Base-by-base conservation (phyloP, 1,140 invertebrate species). In the Drosophila leontia region DNA sequence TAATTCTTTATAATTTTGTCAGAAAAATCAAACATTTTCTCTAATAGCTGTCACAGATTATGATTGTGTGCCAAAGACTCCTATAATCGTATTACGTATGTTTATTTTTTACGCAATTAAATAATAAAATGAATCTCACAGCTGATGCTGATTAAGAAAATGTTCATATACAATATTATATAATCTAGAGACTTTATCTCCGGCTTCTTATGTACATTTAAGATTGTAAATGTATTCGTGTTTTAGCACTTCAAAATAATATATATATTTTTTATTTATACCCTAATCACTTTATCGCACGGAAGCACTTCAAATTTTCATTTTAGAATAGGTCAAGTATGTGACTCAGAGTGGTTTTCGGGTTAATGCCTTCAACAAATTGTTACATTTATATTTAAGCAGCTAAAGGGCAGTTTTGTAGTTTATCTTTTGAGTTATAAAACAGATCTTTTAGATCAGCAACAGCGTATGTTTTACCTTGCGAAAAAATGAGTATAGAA, bases 101-200 rank as follows among this genome's bases (percentile, higher is more conserved):
- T n/a, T n/a, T n/a, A n/a, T 37, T 55, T 55, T 23, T 23, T 19
- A 50, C 26, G 15, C 48, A 32, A 50, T 50, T 32, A 37, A 34
- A 55, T 13, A 37, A 17, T 19, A 23, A 37, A 23, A 15, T 26
- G 34, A 55, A 34, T 55, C 19, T 8, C 4, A 11, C 53, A 39
- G 13, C 53, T 23, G 53, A 39, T 55, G 53, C 53, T 39, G 53
- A 55, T 55, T 26, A 23, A 34, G 13, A 55, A 37, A 55, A 23
- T 13, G 11, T 37, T 23, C 8, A 6, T 23, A 37, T 37, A 15
- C 7, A 37, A 15, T 15, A 13, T 19, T 55, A 37, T 55, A 37
- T 23, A 55, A 37, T 37, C 51, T 23, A 37, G 3, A 2, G 15
- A 39, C 19, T 37, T 55, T 55, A 55, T 37, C 51, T 55, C 17